Base-by-base conservation (phyloP, 2,888 invertebrate genomes). In the Andrena dorsata region DNA sequence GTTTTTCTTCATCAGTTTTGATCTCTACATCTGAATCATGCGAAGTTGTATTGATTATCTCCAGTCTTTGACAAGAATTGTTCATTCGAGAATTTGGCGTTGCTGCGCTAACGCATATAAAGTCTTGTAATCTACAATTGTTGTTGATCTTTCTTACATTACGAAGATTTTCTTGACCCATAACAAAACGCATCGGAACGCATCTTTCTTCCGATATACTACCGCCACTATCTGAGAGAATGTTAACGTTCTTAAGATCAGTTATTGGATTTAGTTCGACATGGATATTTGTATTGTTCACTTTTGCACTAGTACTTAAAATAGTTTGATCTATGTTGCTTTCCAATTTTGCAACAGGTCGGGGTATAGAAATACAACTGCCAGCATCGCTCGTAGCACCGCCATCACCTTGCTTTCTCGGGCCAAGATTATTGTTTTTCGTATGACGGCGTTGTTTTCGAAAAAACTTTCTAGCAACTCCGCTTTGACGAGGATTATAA, bases 401-500 rank as follows among this genome's bases (percentile, higher is more conserved):
- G 30, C 94, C 95, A 77, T 96, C 96, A 16, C 95, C 94, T 78
- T 95, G 94, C 49, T 96, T 95, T 0, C 96, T 95, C 20, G 96
- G 94, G 70, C 96, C 96, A 28, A 97, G 94, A 90, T 97, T 97
- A 76, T 96, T 96, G 90, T 96, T 97, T 93, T 95, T 94, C 69
- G 96, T 95, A 86, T 97, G 95, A 63, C 97, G 95, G 76, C 97
- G 95, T 91, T 98, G 98, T 88, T 97, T 97, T 89, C 97, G 97
- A 94, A 98, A 98, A 93, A 98, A 98, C 91, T 98, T 98, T 85
- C 98, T 96, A 0, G 98, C 98, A 0, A 98, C 98, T 51, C 98
- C 98, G 93, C 98, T 98, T 94, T 98, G 98, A 93, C 98, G 97
- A 0, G 98, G 98, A 94, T 98, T 98, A 92, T 98, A 98, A 94